Evolutionary conservation across 2,888 invertebrate species (phyloP).

Genomic region (Cataglyphis albicans): DNA sequence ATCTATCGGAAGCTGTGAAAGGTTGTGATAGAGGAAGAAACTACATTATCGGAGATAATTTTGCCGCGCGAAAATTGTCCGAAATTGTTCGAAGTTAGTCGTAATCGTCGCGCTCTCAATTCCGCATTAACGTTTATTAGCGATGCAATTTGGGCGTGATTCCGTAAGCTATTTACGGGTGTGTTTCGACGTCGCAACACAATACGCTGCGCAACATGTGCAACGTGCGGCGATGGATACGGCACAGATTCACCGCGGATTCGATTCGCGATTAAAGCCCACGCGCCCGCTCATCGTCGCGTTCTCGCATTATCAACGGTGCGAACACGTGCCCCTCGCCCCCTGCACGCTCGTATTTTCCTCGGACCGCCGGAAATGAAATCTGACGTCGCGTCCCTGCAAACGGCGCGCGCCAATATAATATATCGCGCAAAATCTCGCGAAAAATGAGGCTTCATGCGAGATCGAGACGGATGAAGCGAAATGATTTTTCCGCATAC

Average conservation of each 20-base stretch:
- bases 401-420: constrained; percentile 32
- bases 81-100: constrained; percentile 22
- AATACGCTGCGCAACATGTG: constrained; percentile 24
- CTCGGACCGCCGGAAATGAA: constrained; percentile 48
- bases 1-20: neutral
- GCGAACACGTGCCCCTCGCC: constrained; percentile 38
- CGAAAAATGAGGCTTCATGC: neutral
- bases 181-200: constrained; percentile 23
- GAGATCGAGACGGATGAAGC: neutral
- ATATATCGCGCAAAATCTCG: constrained; percentile 30
- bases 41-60: constrained; percentile 1
- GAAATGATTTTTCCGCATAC: neutral
- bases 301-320: constrained; percentile 45
- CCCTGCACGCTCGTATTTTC: constrained; percentile 51
- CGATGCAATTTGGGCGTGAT: constrained; percentile 24
- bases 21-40: neutral
- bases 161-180: constrained; percentile 46
- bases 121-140: constrained; percentile 49
- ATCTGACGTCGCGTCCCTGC: constrained; percentile 35
- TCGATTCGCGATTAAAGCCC: constrained; percentile 59
- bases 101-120: constrained; percentile 16
- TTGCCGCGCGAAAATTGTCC: constrained; percentile 1
- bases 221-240: constrained; percentile 25
- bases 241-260: constrained; percentile 47
- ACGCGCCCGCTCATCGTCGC: constrained; percentile 45